These are phyloP conservation scores for Sminthurides aquaticus DNA, from an alignment of 2,888 invertebrate species.

Conservation along the genomic window DNA sequence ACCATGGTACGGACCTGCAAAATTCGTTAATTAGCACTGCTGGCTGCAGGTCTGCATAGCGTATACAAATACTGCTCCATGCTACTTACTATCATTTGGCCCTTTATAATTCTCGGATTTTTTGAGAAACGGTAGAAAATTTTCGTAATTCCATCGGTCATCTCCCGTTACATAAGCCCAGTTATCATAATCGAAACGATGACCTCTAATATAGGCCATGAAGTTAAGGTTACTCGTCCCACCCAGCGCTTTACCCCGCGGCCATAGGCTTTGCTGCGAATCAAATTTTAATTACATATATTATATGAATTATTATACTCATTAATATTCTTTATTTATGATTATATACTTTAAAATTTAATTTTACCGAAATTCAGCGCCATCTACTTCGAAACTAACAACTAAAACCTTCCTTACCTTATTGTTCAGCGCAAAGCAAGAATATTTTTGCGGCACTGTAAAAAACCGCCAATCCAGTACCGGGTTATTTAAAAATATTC, in stretches of 20 bases:
- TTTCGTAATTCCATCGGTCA: slow-evolving; percentile 23
- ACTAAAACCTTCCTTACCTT: too few relatives aligned
- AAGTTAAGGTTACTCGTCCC: slow-evolving; percentile 26
- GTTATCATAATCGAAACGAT: slow-evolving; percentile 26
- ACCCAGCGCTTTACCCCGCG: slow-evolving; percentile 22
- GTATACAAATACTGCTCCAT: background rate
- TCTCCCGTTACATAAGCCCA: slow-evolving; percentile 24
- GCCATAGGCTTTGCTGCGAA: slow-evolving; percentile 27
- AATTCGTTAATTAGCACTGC: background rate
- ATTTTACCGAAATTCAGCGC: too few relatives aligned
- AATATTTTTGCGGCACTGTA: slow-evolving; percentile 31
- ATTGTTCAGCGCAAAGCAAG: slow-evolving; percentile 31
- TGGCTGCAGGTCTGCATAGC: background rate
- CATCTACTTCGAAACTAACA: background rate
- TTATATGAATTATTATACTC: too few relatives aligned
- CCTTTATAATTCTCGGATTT: slow-evolving; percentile 22
- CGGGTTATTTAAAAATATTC: slow-evolving; percentile 26
- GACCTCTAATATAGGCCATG: slow-evolving; percentile 26
- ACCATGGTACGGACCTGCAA: slow-evolving; percentile 26
- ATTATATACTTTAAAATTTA: too few relatives aligned
- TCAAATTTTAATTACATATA: background rate
- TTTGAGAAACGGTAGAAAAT: slow-evolving; percentile 21
- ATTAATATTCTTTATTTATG: too few relatives aligned
- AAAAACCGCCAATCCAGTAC: slow-evolving; percentile 28
- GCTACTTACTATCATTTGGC: slow-evolving; percentile 13